Percentiles rank a stretch among this genome's conserved stretches.
Conservation (phyloP, 2,113 vertebrate species). For the Climacteris rufus region DNA sequence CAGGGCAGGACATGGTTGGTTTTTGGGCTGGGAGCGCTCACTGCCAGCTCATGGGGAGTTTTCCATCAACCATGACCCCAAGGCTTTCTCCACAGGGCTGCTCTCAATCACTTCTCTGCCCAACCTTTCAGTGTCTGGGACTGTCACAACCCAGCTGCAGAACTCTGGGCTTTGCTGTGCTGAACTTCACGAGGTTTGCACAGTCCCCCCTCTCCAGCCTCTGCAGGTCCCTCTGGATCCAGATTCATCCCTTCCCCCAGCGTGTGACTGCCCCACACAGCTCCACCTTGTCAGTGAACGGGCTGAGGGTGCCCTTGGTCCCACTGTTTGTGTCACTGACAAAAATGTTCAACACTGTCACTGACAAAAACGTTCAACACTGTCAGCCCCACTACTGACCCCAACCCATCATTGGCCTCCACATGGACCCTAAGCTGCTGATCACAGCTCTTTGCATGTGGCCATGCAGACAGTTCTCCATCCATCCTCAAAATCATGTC, state of each 20-base stretch:
- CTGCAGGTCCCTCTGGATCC: background rate
- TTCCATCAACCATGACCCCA: background rate
- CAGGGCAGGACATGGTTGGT: background rate
- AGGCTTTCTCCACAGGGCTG: background rate
- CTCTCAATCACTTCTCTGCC: background rate
- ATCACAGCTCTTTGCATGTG: background rate
- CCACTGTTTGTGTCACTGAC: background rate
- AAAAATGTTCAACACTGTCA: background rate
- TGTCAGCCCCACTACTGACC: background rate
- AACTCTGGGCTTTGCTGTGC: background rate
- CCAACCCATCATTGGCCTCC: background rate
- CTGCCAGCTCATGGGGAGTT: background rate
- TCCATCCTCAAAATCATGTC: background rate
- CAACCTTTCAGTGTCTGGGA: background rate
- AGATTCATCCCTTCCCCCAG: background rate
- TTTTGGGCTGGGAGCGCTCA: background rate
- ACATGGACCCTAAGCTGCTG: rapidly evolving
- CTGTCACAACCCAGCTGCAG: background rate
- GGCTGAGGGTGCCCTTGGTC: background rate
- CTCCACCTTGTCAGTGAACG: background rate
- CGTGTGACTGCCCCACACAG: background rate
- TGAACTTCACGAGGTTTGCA: background rate
- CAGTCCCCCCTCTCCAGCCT: background rate
- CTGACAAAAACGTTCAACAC: background rate
- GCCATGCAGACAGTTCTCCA: background rate